Evolutionary conservation across 2,888 invertebrate species (phyloP), one percentile per base, ranked within the genome.

Genomic region (Eupithecia inturbata): DNA sequence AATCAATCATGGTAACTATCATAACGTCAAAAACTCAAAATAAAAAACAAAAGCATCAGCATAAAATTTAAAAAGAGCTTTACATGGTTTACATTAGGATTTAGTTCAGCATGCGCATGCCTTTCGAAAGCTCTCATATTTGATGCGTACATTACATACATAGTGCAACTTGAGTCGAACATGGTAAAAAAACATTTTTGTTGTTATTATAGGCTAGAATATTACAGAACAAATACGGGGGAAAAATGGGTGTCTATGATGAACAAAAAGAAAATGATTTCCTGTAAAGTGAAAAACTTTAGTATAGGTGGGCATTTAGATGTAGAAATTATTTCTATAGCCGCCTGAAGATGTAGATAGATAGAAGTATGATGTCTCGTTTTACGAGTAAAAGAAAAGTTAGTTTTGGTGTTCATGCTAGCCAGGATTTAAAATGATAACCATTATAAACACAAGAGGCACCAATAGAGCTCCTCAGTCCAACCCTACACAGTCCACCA

Each of bases 1-100:
- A 77, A 77, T 71, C 66, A 77, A 77, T 71, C 64, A 19, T 66
- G 66, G 66, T 66, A 66, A 66, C 66, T 66, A 64, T 36, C 31
- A 53, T 53, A 62, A 31, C 31, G 62, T 31, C 26, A 57, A 12
- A 22, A 64, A 64, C 19, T 36, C 33, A 36, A 63, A 63, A 64
- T 33, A 64, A 66, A 63, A 41, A 41, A 66, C n/a, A 66, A 36
- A 36, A 41, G 36, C 66, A 26, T 26, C 16, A 16, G 26, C 39
- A 41, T 66, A 22, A 39, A 53, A 53, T 53, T 36, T 64, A 36
- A 39, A 66, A 66, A 66, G 66, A 66, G 66, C 66, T 66, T 66
- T 66, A 66, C 66, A 66, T 26, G 16, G 22, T 66, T 66, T 22
- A 66, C 14, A n/a, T 63, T n/a, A 22, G 39, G 39, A n/a, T 66